phyloP scores from a whole-genome alignment of 1,140 invertebrate species.

The Drosophila biarmipes region DNA sequence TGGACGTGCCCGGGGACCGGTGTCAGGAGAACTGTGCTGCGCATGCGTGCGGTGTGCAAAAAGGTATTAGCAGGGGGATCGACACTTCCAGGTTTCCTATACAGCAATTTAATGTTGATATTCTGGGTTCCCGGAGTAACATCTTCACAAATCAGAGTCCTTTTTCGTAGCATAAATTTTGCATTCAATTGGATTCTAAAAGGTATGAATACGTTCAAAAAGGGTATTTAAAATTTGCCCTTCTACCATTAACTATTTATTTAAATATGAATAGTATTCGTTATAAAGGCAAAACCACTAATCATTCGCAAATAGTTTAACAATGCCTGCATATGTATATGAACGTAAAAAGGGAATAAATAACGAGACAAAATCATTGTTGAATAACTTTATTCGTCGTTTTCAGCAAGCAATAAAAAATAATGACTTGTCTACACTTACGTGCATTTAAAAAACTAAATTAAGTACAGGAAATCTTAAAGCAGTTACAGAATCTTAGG shows the following conservation, averaged over 20 bases:
- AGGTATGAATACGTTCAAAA: too few species aligned
- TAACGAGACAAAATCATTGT: neutral
- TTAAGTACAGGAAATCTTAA: neutral
- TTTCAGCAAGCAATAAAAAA: neutral
- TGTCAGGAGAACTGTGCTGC: constrained; percentile 15
- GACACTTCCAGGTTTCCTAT: neutral
- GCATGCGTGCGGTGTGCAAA: constrained; percentile 28
- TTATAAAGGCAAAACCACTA: neutral
- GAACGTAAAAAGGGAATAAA: neutral
- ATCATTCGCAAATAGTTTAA: neutral
- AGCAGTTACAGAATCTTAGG: neutral
- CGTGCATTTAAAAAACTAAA: neutral
- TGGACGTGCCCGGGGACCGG: constrained; percentile 26
- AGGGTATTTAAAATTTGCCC: too few species aligned
- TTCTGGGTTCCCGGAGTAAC: neutral
- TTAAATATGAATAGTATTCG: neutral
- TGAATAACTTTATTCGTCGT: neutral
- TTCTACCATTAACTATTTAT: neutral
- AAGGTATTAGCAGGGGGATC: constrained; percentile 30
- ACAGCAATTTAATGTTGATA: too few species aligned
- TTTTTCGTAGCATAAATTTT: neutral
- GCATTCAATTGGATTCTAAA: too few species aligned
- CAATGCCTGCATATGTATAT: neutral
- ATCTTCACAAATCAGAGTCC: neutral
- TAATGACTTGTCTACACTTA: neutral